Evolutionary conservation across 2,113 vertebrate species (phyloP).

Genomic region (Trogon surrucura): DNA sequence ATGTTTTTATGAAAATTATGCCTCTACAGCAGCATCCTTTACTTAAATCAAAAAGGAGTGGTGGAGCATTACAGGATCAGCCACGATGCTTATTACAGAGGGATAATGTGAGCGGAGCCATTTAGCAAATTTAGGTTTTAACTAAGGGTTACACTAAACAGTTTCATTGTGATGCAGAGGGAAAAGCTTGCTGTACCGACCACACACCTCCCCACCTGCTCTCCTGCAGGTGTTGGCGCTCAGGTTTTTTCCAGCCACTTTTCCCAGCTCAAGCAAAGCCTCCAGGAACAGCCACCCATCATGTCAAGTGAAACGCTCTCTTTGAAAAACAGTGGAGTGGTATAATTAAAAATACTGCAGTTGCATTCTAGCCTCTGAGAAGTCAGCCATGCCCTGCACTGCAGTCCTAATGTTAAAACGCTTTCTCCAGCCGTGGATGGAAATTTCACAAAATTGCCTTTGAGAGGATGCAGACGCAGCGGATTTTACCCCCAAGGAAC

Average conservation of each 20-base stretch:
- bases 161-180: not conserved
- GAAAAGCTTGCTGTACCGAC: not conserved
- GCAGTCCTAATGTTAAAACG: accelerated
- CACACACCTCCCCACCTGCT: not conserved
- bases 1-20: conserved; percentile 17
- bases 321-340: not conserved
- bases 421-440: not conserved
- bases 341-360: accelerated
- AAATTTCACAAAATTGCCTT: not conserved
- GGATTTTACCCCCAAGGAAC: not conserved
- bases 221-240: not conserved
- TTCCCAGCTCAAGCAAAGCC: not conserved
- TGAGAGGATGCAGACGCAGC: not conserved
- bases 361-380: not conserved
- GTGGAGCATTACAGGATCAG: not conserved
- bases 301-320: accelerated
- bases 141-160: not conserved
- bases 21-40: not conserved
- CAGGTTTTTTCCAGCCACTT: not conserved
- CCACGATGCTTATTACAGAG: not conserved
- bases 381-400: not conserved
- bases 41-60: not conserved
- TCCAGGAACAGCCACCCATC: not conserved
- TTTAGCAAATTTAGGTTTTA: conserved; percentile 36
- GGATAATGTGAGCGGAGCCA: not conserved